Evolutionary conservation across 1,140 invertebrate species (phyloP), one percentile per base, ranked within the genome.

Genomic region (Bombus polaris): DNA sequence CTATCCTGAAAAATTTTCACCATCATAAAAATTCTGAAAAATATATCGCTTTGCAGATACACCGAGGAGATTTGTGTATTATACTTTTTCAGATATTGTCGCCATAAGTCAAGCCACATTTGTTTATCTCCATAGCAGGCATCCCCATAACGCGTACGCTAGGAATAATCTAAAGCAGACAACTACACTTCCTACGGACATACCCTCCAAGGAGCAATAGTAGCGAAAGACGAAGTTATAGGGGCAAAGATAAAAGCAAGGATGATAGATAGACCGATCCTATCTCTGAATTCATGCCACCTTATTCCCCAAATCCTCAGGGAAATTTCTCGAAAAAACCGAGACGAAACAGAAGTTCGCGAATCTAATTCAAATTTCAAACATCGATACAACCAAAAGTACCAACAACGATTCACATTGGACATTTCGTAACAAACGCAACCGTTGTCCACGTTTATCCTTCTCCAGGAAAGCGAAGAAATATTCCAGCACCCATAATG

Each of bases 161-260:
- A 77, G 57, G 57, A 62, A 77, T 77, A 77, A 77, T 77, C 75
- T 42, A 62, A 77, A 28, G 28, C 12, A 18, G 37, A 57, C 37
- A 77, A 62, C 32, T 59, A 37, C 53, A 12, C 6, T 39, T 1
- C 12, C 44, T 13, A 10, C 22, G 12, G 25, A 22, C 74, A 25
- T 39, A 35, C 53, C 42, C 75, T 77, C 75, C 57, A n/a, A 37
- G 75, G 75, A 39, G 75, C 75, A 77, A 77, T 77, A 77, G 57
- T 42, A 8, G 32, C 53, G 75, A 59, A 62, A 77, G 75, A 77
- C 75, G 25, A 62, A 77, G 75, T 62, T 77, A 77, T n/a, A 77
- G 37, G 53, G 74, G 59, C 53, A 77, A 77, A 77, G 75, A 77
- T 77, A 77, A 77, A 77, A 39, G 75, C 75, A n/a, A n/a, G 75